Evolutionary conservation across 2,888 invertebrate genomes (phyloP).

Genomic region (Tipula vernalis): DNA sequence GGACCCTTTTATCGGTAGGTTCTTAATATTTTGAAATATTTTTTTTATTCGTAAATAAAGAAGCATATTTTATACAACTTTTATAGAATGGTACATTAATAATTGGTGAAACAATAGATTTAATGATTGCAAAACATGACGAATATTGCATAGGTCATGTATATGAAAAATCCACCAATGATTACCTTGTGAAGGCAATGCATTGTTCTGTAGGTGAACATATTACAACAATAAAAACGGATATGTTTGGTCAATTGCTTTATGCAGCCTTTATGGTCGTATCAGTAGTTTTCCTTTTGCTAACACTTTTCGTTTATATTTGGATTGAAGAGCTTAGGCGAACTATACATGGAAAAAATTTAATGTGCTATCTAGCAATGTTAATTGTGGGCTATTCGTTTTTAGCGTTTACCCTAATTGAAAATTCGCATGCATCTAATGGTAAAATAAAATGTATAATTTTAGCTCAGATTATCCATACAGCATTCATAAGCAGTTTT

Average conservation of each 20-base stretch:
- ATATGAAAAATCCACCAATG: neutral
- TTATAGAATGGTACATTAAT: neutral
- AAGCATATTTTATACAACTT: neutral
- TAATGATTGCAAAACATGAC: neutral
- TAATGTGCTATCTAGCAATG: neutral
- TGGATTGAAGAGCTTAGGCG: conserved; percentile 52
- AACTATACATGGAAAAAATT: conserved; percentile 6
- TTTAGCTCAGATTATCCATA: neutral
- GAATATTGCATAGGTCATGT: neutral
- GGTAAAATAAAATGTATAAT: conserved; percentile 17
- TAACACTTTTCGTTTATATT: conserved; percentile 60
- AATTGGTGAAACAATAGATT: neutral
- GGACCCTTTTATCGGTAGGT: neutral
- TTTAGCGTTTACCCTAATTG: neutral
- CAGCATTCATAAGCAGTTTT: conserved; percentile 65
- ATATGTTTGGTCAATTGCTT: conserved; percentile 15
- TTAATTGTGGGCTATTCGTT: neutral
- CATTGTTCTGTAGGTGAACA: neutral
- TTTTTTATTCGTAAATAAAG: neutral
- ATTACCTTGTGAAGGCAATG: neutral
- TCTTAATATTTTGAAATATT: neutral
- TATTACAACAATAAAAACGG: neutral
- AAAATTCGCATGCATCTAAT: neutral
- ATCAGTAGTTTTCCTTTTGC: conserved; percentile 58
- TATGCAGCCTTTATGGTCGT: conserved; percentile 47